Evolutionary conservation across 2,888 invertebrate species (phyloP).

Genomic region (Aspidiotus destructor): DNA sequence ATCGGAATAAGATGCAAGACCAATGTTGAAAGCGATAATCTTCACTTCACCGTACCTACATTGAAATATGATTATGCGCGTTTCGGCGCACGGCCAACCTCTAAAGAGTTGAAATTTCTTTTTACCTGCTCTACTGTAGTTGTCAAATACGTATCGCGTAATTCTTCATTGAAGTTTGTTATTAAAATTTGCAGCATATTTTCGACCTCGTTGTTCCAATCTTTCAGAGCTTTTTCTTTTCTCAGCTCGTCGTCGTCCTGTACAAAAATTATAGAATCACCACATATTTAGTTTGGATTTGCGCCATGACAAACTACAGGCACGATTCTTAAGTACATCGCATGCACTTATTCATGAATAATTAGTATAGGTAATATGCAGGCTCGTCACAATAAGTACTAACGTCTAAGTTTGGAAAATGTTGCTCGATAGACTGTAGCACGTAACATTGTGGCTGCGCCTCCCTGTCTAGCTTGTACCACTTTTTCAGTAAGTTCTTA

Average conservation of each 20-base stretch:
- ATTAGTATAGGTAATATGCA: too few species aligned
- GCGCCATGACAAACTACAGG: too few species aligned
- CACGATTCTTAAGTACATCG: background rate
- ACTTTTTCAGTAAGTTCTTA: constrained; percentile 41
- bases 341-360: background rate
- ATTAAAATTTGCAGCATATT: constrained; percentile 59
- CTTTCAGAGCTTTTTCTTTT: constrained; percentile 46
- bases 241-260: constrained; percentile 43
- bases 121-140: constrained; percentile 67
- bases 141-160: constrained; percentile 68
- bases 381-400: constrained; percentile 27
- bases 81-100: too few species aligned
- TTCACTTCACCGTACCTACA: too few species aligned
- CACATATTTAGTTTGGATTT: too few species aligned
- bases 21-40: too few species aligned
- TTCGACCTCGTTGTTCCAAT: constrained; percentile 51
- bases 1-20: too few species aligned
- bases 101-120: too few species aligned
- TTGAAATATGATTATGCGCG: too few species aligned
- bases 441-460: constrained; percentile 60
- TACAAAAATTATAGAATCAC: constrained; percentile 1
- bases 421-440: constrained; percentile 51
- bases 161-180: constrained; percentile 61
- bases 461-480: constrained; percentile 63
- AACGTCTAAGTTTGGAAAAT: constrained; percentile 48